Evolutionary conservation across 2,888 invertebrate species (phyloP).

Genomic region (Hermodice carunculata): DNA sequence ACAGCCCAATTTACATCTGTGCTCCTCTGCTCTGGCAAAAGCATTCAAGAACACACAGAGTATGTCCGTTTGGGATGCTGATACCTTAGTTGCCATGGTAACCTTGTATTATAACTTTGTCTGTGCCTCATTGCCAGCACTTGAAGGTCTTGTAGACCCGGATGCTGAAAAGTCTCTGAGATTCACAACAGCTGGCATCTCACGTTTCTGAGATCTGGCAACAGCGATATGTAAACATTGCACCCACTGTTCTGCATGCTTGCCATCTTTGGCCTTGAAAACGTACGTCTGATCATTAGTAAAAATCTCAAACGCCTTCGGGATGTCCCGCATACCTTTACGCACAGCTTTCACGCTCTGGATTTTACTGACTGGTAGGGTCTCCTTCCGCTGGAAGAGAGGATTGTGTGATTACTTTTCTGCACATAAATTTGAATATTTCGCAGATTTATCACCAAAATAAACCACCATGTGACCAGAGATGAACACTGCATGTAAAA

Average conservation of each 20-base stretch:
- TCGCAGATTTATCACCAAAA: too few relatives aligned
- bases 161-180: neutral
- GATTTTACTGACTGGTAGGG: constrained; percentile 92
- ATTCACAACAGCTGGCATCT: constrained; percentile 22
- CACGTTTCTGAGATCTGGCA: constrained; percentile 80
- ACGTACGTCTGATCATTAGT: constrained; percentile 80
- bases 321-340: constrained; percentile 87
- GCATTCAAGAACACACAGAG: too few relatives aligned
- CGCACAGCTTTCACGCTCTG: constrained; percentile 94
- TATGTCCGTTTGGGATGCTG: too few relatives aligned
- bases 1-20: too few relatives aligned
- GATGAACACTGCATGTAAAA: too few relatives aligned
- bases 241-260: constrained; percentile 94
- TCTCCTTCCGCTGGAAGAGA: constrained; percentile 79
- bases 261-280: constrained; percentile 88
- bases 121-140: constrained; percentile 3
- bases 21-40: too few relatives aligned
- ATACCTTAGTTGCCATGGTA: too few relatives aligned
- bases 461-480: too few relatives aligned
- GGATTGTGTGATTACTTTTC: too few relatives aligned
- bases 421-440: too few relatives aligned
- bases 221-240: constrained; percentile 94
- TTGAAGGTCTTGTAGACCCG: neutral
- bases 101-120: constrained; percentile 22
- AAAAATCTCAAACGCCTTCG: constrained; percentile 97